A percentile compares a stretch with the other conserved stretches of the same genome.
Conservation (phyloP, 2,113 vertebrate species). For the Anseranas semipalmata region DNA sequence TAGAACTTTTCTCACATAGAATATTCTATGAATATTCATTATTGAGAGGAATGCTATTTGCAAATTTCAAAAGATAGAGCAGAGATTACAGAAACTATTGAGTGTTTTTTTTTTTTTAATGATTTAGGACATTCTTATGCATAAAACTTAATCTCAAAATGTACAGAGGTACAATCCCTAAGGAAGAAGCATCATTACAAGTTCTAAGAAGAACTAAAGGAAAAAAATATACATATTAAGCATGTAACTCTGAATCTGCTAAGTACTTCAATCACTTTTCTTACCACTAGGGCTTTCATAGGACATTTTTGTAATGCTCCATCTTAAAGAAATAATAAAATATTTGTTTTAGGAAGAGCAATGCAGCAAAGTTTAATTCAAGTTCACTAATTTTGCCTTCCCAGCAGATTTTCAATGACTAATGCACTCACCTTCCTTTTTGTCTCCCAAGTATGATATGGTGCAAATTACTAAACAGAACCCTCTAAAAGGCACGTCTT, state of each 20-base stretch:
- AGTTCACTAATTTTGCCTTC: background rate
- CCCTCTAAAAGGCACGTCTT: background rate
- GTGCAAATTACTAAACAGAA: background rate
- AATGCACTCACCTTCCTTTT: background rate
- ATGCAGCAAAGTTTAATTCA: background rate
- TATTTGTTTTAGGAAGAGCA: background rate
- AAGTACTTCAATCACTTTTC: conserved; percentile 3
- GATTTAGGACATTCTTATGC: background rate
- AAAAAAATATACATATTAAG: background rate
- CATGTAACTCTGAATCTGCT: background rate
- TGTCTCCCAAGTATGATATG: accelerated
- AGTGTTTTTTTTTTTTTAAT: background rate
- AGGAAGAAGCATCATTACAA: background rate
- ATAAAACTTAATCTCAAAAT: background rate
- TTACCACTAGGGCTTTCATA: background rate
- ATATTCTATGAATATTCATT: background rate
- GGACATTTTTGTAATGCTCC: background rate
- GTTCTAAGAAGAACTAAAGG: background rate
- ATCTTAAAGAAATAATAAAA: conserved; percentile 3
- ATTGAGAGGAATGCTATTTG: background rate
- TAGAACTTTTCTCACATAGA: background rate
- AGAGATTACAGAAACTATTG: background rate
- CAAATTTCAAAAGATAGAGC: background rate
- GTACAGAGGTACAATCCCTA: background rate
- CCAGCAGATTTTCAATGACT: background rate